A percentile compares a stretch with the other conserved stretches of the same genome.
phyloP scores from a whole-genome alignment of 2,113 vertebrate genomes.

The Capreolus pygargus region DNA sequence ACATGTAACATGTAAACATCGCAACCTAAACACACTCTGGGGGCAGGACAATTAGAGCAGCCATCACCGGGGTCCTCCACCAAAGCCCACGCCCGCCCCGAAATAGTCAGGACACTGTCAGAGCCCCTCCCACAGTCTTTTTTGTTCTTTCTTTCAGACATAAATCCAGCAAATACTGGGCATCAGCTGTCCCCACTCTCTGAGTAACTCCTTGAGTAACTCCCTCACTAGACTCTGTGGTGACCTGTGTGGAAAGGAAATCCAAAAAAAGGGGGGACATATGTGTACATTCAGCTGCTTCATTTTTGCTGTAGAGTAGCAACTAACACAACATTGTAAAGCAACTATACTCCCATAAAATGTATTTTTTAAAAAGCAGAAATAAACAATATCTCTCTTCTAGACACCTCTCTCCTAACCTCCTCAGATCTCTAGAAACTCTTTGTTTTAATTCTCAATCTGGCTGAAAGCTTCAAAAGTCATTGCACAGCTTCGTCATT shows the following conservation, averaged over 20 bases:
- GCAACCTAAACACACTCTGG: neutral
- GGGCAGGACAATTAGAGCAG: neutral
- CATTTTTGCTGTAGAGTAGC: neutral
- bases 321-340: neutral
- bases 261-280: neutral
- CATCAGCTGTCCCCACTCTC: too few relatives aligned
- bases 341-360: neutral
- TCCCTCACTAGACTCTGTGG: neutral
- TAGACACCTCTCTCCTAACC: neutral
- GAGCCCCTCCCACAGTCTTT: neutral
- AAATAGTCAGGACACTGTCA: neutral
- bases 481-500: neutral
- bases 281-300: rapidly evolving
- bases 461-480: neutral
- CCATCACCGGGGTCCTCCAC: neutral
- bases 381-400: neutral
- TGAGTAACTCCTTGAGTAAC: neutral
- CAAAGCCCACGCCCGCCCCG: neutral
- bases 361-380: neutral
- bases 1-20: neutral
- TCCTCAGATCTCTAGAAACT: neutral
- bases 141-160: neutral
- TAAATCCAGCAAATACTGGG: neutral
- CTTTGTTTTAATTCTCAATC: neutral
- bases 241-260: neutral